A percentile compares a stretch with the other conserved stretches of the same genome.
These are phyloP conservation scores for Dendrolimus houi DNA, from an alignment of 2,888 invertebrate species.

Conservation along the genomic window DNA sequence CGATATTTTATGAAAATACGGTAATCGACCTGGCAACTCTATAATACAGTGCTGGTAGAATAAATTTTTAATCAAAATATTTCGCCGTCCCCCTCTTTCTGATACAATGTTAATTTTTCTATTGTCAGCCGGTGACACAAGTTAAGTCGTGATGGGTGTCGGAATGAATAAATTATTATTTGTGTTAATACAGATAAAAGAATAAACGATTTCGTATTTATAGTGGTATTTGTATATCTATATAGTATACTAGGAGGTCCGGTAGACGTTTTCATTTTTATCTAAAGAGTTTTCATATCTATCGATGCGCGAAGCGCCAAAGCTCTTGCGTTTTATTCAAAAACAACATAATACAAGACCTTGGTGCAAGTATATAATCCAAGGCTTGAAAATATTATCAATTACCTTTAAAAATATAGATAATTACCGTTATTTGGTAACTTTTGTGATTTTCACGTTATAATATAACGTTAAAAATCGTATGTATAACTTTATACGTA, in stretches of 20 bases:
- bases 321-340: slow-evolving; percentile 1
- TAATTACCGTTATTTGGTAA: no score
- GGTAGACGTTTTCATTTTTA: no score
- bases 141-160: slow-evolving; percentile 53
- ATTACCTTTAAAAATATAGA: no score
- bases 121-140: slow-evolving; percentile 54
- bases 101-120: slow-evolving; percentile 49
- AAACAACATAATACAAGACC: neutral
- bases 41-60: slow-evolving; percentile 31
- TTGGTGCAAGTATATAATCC: neutral
- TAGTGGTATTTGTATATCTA: no score
- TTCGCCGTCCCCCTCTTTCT: slow-evolving; percentile 36
- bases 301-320: no score
- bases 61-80: slow-evolving; percentile 75
- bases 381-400: no score
- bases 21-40: neutral
- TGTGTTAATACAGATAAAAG: slow-evolving; percentile 11
- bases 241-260: no score
- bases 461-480: no score
- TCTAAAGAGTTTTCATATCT: no score
- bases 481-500: no score
- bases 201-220: neutral
- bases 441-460: no score
- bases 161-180: slow-evolving; percentile 38
- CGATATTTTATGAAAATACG: no score